A percentile compares a stretch with the other conserved stretches of the same genome.
These are phyloP conservation scores for Acipenser oxyrinchus DNA, from an alignment of 2,797 vertebrate species.

Conservation along the genomic window DNA sequence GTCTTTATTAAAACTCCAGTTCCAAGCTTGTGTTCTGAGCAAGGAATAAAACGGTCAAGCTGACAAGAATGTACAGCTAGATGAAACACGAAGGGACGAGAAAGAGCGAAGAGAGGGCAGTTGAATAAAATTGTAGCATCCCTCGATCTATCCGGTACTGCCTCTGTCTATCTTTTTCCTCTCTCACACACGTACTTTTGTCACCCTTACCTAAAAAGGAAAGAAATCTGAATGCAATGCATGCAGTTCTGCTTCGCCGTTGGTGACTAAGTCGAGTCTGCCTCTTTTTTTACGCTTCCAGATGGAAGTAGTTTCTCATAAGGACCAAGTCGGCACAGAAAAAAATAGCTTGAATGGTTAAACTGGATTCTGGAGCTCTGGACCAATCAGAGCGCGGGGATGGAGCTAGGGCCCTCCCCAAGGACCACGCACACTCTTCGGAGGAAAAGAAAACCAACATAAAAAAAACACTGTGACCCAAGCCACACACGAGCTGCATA, in stretches of 20 bases:
- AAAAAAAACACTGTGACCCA: conserved; percentile 12
- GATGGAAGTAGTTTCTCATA: conserved; percentile 40
- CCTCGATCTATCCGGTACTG: conserved; percentile 27
- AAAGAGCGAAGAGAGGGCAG: conserved; percentile 8
- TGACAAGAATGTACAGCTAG: conserved; percentile 4
- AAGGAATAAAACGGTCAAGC: conserved; percentile 1
- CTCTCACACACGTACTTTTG: conserved; percentile 23
- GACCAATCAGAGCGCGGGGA: conserved; percentile 36
- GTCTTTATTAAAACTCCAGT: conserved; percentile 28
- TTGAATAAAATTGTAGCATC: conserved; percentile 29
- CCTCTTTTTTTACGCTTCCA: conserved; percentile 26
- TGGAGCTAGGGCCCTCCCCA: conserved; percentile 29
- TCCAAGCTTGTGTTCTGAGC: conserved; percentile 16
- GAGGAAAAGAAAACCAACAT: background rate
- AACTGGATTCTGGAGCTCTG: conserved; percentile 29
- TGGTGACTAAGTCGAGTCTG: conserved; percentile 29
- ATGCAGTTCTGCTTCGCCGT: conserved; percentile 25
- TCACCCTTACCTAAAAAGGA: conserved; percentile 19
- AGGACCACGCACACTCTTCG: conserved; percentile 16
- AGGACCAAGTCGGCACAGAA: conserved; percentile 27
- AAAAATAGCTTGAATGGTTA: conserved; percentile 29
- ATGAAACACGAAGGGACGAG: conserved; percentile 8
- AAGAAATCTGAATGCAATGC: conserved; percentile 27
- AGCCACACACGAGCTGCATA: background rate
- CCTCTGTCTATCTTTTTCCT: background rate